Conservation (phyloP, 2,888 invertebrate genomes). For the Amitus sp. region DNA sequence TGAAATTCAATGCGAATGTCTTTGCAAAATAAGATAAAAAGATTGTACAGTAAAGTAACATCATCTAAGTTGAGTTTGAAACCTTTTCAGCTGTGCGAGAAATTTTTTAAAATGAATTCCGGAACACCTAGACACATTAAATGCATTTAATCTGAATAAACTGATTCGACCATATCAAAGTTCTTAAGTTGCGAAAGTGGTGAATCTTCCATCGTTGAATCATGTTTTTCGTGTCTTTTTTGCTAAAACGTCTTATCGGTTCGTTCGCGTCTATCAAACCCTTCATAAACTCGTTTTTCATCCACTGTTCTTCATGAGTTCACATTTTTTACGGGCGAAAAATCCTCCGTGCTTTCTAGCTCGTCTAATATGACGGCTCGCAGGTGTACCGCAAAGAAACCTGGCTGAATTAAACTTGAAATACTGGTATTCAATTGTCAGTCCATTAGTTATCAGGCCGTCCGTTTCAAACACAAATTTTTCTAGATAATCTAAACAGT, state of each 20-base stretch:
- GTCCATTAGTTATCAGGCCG: too few relatives aligned
- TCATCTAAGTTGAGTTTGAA: slow-evolving; percentile 13
- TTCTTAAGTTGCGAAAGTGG: slow-evolving; percentile 14
- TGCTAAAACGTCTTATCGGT: slow-evolving; percentile 15
- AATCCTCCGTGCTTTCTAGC: too few relatives aligned
- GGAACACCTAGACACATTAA: slow-evolving; percentile 19
- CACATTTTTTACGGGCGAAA: slow-evolving; percentile 21
- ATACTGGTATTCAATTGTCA: too few relatives aligned
- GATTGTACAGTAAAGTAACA: slow-evolving; percentile 1
- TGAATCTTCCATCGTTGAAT: slow-evolving; percentile 3
- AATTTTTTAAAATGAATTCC: slow-evolving; percentile 16
- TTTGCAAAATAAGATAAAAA: slow-evolving; percentile 9
- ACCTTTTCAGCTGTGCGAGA: slow-evolving; percentile 15
- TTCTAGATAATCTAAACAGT: too few relatives aligned
- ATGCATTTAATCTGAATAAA: slow-evolving; percentile 25
- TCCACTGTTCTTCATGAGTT: slow-evolving; percentile 16
- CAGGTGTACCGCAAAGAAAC: too few relatives aligned
- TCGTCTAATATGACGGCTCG: too few relatives aligned
- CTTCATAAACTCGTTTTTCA: slow-evolving; percentile 10
- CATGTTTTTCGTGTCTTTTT: slow-evolving; percentile 17
- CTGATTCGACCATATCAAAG: slow-evolving; percentile 17
- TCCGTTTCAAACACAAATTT: too few relatives aligned
- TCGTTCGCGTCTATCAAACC: slow-evolving; percentile 1
- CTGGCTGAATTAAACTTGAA: too few relatives aligned
- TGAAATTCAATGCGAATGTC: slow-evolving; percentile 23